Evolutionary conservation across 2,888 invertebrate species (phyloP).

Genomic region (Muschampia plurimacula): DNA sequence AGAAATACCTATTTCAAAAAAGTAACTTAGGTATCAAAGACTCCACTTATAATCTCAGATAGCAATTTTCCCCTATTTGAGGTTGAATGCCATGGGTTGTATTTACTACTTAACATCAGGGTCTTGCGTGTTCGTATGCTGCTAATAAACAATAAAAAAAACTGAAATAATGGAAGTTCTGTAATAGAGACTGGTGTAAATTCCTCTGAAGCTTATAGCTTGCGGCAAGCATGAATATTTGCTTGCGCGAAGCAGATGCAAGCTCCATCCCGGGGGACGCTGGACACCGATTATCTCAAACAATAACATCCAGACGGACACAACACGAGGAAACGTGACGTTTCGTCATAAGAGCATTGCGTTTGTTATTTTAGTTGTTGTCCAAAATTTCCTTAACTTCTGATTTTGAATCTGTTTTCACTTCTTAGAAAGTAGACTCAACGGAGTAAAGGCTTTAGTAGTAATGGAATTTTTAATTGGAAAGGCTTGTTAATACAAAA

Average conservation of each 20-base stretch:
- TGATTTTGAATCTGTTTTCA: conserved; percentile 41
- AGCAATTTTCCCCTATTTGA: background rate
- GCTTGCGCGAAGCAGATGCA: conserved; percentile 76
- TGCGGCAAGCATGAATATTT: conserved; percentile 53
- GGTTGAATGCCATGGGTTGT: too few relatives aligned
- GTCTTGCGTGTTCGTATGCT: too few relatives aligned
- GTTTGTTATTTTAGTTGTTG: conserved; percentile 67
- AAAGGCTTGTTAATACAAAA: conserved; percentile 1
- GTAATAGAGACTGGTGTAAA: background rate
- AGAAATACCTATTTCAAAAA: too few relatives aligned
- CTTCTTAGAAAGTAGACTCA: conserved; percentile 39
- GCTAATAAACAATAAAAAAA: background rate
- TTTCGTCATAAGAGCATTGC: conserved; percentile 48
- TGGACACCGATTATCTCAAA: conserved; percentile 60
- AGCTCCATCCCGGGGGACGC: conserved; percentile 63
- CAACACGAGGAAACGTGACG: conserved; percentile 42
- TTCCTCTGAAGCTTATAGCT: conserved; percentile 33
- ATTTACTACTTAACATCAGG: too few relatives aligned
- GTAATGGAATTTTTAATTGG: conserved; percentile 7
- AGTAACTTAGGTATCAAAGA: too few relatives aligned
- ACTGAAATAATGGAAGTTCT: background rate
- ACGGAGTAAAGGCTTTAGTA: background rate
- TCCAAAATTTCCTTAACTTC: conserved; percentile 57
- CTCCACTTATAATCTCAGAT: background rate
- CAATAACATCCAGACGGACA: conserved; percentile 51